Conservation (phyloP, 2,113 vertebrate genomes). For the Toxostoma redivivum region DNA sequence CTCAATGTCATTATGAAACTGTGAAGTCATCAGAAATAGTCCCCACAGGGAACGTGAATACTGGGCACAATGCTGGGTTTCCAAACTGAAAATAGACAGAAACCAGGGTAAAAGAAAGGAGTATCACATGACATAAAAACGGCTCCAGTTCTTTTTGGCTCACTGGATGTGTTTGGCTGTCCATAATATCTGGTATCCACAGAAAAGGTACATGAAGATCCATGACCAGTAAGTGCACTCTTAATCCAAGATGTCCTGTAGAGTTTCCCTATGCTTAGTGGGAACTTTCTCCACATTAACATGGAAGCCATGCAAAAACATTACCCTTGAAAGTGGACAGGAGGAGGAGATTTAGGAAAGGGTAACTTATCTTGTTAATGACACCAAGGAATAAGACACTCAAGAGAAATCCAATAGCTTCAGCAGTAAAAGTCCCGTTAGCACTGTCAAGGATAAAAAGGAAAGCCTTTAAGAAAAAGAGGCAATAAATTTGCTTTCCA, state of each 20-base stretch:
- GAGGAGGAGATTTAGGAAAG: constrained; percentile 30
- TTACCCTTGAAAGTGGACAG: constrained; percentile 1
- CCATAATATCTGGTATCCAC: not conserved
- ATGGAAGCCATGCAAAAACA: not conserved
- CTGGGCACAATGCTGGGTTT: not conserved
- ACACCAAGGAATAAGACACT: not conserved
- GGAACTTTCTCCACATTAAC: not conserved
- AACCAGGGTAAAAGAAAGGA: not conserved
- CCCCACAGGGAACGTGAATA: not conserved
- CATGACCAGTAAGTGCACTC: not conserved
- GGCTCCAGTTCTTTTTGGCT: not conserved
- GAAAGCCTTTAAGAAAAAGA: constrained; percentile 40
- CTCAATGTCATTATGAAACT: constrained; percentile 36
- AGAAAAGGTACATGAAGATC: not conserved
- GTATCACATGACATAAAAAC: not conserved
- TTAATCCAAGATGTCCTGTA: not conserved
- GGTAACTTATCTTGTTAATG: constrained; percentile 40
- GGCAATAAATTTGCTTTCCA: constrained; percentile 31
- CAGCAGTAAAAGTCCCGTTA: not conserved
- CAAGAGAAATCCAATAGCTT: constrained; percentile 12
- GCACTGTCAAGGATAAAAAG: constrained; percentile 5
- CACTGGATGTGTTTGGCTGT: not conserved
- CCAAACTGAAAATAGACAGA: not conserved
- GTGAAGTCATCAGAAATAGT: constrained; percentile 7
- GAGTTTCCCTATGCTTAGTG: not conserved